Conservation (phyloP, 2,797 vertebrate genomes). For the Chromis chromis region DNA sequence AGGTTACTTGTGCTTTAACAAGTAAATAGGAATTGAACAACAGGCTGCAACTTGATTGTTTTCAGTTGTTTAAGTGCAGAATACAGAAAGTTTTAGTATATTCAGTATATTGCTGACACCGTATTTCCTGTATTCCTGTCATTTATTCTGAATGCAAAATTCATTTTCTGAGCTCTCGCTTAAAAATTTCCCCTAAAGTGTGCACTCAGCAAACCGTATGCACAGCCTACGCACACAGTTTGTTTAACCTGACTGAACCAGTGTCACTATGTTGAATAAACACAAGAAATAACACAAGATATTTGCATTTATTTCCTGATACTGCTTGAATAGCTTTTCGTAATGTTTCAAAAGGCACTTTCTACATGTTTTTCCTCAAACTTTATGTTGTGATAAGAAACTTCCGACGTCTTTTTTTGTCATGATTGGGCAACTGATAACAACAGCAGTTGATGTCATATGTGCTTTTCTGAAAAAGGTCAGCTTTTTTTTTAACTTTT, state of each 20-base stretch:
- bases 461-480: slow-evolving; percentile 58
- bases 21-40: too few relatives aligned
- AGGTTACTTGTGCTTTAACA: too few relatives aligned
- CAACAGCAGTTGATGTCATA: slow-evolving; percentile 47
- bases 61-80: not conserved
- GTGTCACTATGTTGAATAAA: not conserved
- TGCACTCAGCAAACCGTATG: too few relatives aligned
- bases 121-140: too few relatives aligned
- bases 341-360: not conserved
- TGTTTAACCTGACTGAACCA: not conserved
- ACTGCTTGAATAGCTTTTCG: not conserved
- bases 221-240: too few relatives aligned
- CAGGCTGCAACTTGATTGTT: not conserved
- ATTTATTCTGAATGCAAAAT: not conserved
- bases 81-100: not conserved
- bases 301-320: not conserved
- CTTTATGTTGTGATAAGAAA: not conserved
- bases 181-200: too few relatives aligned
- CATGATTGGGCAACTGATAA: slow-evolving; percentile 46
- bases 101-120: too few relatives aligned
- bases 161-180: too few relatives aligned
- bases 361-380: not conserved
- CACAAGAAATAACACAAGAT: not conserved
- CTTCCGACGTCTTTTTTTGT: not conserved
- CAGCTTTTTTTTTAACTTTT: slow-evolving; percentile 50